A percentile compares a stretch with the other conserved stretches of the same genome.
Conservation (phyloP, 2,797 vertebrate species). For the Podarcis siculus region DNA sequence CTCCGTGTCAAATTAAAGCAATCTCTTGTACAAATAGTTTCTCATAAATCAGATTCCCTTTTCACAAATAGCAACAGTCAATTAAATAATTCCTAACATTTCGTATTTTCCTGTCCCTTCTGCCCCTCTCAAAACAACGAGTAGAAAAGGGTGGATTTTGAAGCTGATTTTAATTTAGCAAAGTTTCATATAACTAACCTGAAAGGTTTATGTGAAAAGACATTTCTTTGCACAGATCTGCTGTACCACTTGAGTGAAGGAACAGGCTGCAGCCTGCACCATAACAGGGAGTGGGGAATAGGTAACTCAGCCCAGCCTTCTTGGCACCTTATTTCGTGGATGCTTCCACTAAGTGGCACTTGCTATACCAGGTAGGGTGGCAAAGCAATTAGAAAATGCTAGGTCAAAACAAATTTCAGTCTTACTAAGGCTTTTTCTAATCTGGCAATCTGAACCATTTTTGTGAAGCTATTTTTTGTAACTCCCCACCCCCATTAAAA, state of each 20-base stretch:
- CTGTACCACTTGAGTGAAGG: neutral
- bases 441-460: too few relatives aligned
- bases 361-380: too few relatives aligned
- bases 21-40: constrained; percentile 47
- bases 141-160: constrained; percentile 1
- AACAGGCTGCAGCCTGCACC: too few relatives aligned
- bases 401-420: too few relatives aligned
- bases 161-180: neutral
- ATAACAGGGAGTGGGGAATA: too few relatives aligned
- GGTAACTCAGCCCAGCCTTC: too few relatives aligned
- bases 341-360: too few relatives aligned
- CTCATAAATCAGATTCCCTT: constrained; percentile 57
- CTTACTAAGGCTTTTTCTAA: too few relatives aligned
- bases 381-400: too few relatives aligned
- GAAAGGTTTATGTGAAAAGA: neutral
- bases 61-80: constrained; percentile 53
- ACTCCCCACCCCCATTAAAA: too few relatives aligned
- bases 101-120: constrained; percentile 22
- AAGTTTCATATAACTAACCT: neutral
- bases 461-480: too few relatives aligned
- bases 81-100: constrained; percentile 64
- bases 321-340: too few relatives aligned
- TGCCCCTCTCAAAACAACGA: constrained; percentile 35
- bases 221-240: neutral
- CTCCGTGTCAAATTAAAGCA: constrained; percentile 54